Evolutionary conservation across 1,140 invertebrate species (phyloP).

Genomic region (Atta texana): DNA sequence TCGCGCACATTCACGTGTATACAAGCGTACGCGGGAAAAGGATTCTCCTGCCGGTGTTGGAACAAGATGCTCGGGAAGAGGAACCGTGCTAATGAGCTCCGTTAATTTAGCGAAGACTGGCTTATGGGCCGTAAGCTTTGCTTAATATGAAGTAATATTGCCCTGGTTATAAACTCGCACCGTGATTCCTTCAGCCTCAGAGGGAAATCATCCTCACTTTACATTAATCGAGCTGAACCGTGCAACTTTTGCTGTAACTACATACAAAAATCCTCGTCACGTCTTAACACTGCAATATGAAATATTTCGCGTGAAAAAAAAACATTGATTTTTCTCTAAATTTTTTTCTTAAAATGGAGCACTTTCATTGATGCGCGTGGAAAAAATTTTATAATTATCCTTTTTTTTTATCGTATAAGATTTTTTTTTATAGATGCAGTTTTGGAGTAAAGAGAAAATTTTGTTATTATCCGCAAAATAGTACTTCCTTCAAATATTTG

Average conservation of each 20-base stretch:
- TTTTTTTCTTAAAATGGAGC: not conserved
- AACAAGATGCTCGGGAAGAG: slow-evolving; percentile 32
- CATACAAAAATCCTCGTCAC: slow-evolving; percentile 1
- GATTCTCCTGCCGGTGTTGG: slow-evolving; percentile 6
- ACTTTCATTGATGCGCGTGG: not conserved
- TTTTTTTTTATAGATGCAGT: slow-evolving; percentile 16
- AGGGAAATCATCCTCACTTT: slow-evolving; percentile 45
- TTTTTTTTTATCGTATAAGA: not conserved
- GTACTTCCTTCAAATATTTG: not conserved
- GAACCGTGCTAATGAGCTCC: slow-evolving; percentile 54
- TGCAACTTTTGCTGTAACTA: slow-evolving; percentile 17
- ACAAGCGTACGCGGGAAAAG: slow-evolving; percentile 18
- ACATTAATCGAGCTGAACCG: slow-evolving; percentile 22
- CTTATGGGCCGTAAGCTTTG: slow-evolving; percentile 48
- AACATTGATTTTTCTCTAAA: no score
- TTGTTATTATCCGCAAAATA: not conserved
- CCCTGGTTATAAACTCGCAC: slow-evolving; percentile 26
- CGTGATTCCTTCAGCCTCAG: slow-evolving; percentile 24
- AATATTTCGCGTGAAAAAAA: not conserved
- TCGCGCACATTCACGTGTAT: not conserved
- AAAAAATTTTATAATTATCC: slow-evolving; percentile 19
- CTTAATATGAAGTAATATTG: slow-evolving; percentile 63
- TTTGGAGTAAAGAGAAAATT: not conserved
- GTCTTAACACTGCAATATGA: slow-evolving; percentile 27
- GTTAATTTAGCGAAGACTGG: slow-evolving; percentile 60